Evolutionary conservation across 2,797 vertebrate species (phyloP), one percentile per base, ranked within the genome.

Genomic region (Myotis myotis): DNA sequence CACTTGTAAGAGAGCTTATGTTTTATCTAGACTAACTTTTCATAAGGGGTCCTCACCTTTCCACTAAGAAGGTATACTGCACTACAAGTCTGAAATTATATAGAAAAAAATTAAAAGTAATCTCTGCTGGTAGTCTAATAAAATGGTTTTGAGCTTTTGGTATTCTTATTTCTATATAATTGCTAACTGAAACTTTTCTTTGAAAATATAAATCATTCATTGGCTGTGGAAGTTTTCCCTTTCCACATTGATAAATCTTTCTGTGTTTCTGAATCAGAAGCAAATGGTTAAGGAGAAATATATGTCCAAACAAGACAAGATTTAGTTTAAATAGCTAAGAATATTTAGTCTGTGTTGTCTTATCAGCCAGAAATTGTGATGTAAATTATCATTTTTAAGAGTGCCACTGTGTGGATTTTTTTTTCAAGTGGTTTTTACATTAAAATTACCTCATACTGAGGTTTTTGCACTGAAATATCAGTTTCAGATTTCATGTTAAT

Each of bases 401-500:
- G 94, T 98, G 97, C 96, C 97, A 97, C 97, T 97, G 92, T 97
- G 97, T 97, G 97, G 96, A 97, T 96, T 97, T 96, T 97, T 97
- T 98, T 97, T 97, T 97, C 79, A 97, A 97, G 79, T 92, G 92
- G 80, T 98, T 97, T 96, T 95, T 97, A 91, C 95, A 97, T 97
- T 97, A 97, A 96, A 97, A 97, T 98, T 97, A 90, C 97, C 97
- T 98, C 95, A 97, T 96, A 97, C 70, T 98, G 97, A 98, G 97
- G 98, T 97, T 99, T 97, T 99, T 99, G 98, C 99, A 99, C 98
- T 98, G 98, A 98, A 97, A 94, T 97, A 96, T 97, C 97, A 95
- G 96, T 98, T 97, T 97, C 95, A 97, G 95, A 97, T 93, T 95
- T 96, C 94, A 97, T 98, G 97, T 97, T 98, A 88, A 64, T 93